phyloP scores from a whole-genome alignment of 2,797 vertebrate species.

The Glossophaga mutica region DNA sequence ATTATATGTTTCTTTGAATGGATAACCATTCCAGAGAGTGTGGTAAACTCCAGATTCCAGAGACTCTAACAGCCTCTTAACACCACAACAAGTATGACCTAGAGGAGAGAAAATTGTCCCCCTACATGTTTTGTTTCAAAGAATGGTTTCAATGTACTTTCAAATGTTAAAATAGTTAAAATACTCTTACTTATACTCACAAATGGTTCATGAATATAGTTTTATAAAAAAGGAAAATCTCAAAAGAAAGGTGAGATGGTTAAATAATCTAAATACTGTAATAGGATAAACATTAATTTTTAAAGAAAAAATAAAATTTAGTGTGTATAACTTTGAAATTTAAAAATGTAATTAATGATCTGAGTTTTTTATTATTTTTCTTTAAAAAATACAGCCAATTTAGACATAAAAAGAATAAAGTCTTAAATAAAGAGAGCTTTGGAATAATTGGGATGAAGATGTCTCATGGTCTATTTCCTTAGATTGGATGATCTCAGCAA shows the following conservation, averaged over 20 bases:
- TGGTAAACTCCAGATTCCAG: conserved; percentile 41
- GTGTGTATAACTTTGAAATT: background rate
- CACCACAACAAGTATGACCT: background rate
- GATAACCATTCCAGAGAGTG: conserved; percentile 19
- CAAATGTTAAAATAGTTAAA: background rate
- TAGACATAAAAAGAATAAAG: background rate
- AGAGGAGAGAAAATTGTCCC: background rate
- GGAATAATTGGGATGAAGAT: background rate
- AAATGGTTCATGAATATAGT: background rate
- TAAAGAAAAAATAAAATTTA: background rate
- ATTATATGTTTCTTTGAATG: conserved; percentile 1
- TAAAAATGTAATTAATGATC: background rate
- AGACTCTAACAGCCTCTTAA: conserved; percentile 36
- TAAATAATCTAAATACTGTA: background rate
- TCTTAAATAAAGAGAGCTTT: background rate
- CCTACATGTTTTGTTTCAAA: background rate
- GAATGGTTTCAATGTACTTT: background rate
- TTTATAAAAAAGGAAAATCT: background rate
- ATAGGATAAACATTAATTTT: background rate
- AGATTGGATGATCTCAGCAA: background rate
- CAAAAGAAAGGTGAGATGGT: background rate
- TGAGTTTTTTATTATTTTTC: background rate
- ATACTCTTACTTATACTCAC: background rate
- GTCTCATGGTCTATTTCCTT: background rate
- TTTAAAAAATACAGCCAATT: background rate